phyloP scores from a whole-genome alignment of 2,888 invertebrate species.

The Gymnoscelis rufifasciata region DNA sequence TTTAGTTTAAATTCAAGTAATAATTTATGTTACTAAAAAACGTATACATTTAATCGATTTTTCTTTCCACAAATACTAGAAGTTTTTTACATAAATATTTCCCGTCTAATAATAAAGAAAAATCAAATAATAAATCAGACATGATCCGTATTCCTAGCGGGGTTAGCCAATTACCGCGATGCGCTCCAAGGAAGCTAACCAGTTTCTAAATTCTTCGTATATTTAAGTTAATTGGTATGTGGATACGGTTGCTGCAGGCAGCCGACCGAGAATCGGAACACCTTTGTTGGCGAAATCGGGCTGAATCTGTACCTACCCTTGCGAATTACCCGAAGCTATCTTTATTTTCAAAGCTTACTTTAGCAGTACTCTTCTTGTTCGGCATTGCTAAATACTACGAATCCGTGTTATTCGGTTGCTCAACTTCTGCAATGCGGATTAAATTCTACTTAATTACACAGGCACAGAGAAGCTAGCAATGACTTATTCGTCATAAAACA shows the following conservation, averaged over 20 bases:
- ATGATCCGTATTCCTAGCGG: slow-evolving; percentile 65
- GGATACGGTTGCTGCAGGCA: slow-evolving; percentile 65
- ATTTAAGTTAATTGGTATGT: slow-evolving; percentile 76
- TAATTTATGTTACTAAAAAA: too few species aligned
- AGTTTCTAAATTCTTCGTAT: slow-evolving; percentile 79
- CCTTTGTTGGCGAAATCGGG: slow-evolving; percentile 67
- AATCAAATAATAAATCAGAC: slow-evolving; percentile 65
- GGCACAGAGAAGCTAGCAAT: too few species aligned
- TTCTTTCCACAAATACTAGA: too few species aligned
- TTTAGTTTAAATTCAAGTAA: too few species aligned
- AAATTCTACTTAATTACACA: not conserved
- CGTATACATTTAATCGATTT: too few species aligned
- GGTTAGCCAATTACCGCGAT: slow-evolving; percentile 74
- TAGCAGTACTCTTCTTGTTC: slow-evolving; percentile 34
- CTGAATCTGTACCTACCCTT: slow-evolving; percentile 64
- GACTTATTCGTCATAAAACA: not conserved
- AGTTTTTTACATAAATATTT: too few species aligned
- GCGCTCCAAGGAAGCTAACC: slow-evolving; percentile 77
- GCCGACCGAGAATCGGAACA: slow-evolving; percentile 72
- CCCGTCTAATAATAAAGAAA: slow-evolving; percentile 48
- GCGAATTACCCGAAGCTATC: slow-evolving; percentile 44
- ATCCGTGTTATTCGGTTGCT: slow-evolving; percentile 1
- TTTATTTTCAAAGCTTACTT: slow-evolving; percentile 42
- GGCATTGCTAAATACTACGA: slow-evolving; percentile 11
- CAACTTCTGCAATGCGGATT: slow-evolving; percentile 2